A percentile compares a stretch with the other conserved stretches of the same genome.
Evolutionary conservation across 2,113 vertebrate species (phyloP).

Genomic region (Ascaphus truei): DNA sequence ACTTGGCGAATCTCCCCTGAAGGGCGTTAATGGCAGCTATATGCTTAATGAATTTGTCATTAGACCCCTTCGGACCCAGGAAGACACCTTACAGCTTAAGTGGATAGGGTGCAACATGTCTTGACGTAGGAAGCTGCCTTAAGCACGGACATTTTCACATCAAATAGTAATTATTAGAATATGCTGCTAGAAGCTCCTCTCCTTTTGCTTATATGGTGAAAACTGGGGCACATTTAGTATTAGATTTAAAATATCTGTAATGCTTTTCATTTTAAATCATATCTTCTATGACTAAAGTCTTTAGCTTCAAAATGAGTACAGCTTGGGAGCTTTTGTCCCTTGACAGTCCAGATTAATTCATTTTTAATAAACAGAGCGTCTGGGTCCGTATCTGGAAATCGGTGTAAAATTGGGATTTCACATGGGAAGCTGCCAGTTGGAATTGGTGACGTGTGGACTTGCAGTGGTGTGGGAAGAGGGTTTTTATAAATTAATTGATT

Average conservation of each 20-base stretch:
- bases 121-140: too few relatives aligned
- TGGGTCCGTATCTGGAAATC: slow-evolving; percentile 17
- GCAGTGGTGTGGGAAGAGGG: background rate
- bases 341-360: slow-evolving; percentile 16
- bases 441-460: slow-evolving; percentile 5
- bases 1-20: too few relatives aligned
- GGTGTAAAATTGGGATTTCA: slow-evolving; percentile 22
- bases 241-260: background rate
- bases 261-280: slow-evolving; percentile 22
- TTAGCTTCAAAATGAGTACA: slow-evolving; percentile 8
- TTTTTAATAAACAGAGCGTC: slow-evolving; percentile 24
- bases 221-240: background rate
- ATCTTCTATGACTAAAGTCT: slow-evolving; percentile 9
- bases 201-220: background rate
- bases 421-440: slow-evolving; percentile 18
- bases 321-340: background rate
- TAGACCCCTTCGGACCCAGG: too few relatives aligned
- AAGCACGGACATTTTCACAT: too few relatives aligned
- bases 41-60: too few relatives aligned
- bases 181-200: background rate
- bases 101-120: too few relatives aligned
- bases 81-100: too few relatives aligned
- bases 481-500: slow-evolving; percentile 12
- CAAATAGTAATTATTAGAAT: too few relatives aligned
- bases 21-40: too few relatives aligned